Base-by-base conservation (phyloP, 2,113 vertebrate genomes). In the Psettodes erumei region DNA sequence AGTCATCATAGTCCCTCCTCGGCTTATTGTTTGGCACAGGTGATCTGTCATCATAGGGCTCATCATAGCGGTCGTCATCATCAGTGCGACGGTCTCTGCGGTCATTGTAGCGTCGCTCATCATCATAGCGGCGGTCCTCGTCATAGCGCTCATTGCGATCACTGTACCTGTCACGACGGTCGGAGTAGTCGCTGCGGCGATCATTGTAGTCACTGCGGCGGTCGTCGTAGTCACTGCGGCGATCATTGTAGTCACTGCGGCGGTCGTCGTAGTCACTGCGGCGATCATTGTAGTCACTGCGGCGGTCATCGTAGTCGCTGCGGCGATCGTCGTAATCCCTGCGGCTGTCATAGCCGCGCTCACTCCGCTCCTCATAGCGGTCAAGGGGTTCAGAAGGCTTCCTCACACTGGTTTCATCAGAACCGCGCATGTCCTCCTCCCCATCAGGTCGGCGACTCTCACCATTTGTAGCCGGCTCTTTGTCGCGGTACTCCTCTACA, bases 21-120 rank as follows among this genome's bases (percentile, higher is more conserved):
- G 71, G 88, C 43, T 92, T 94, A 62, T 74, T 84, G 30, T 62
- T 23, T 1, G 92, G 90, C 25, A 87, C n/a, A 0, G 88, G 81
- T 6, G 92, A 84, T 71, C 71, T 87, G n/a, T 77, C 73, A 27
- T 90, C 69, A 5, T 81, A 35, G 35, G 75, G 71, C 27, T 86
- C 87, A n/a, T 91, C 86, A 6, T 91, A 73, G n/a, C 61, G 81
- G 55, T 79, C 40, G 5, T 85, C 60, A 1, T 82, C 63, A 27
- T 83, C 50, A 1, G 65, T 33, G 13, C 54, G 66, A 6, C 70
- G 56, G 3, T 79, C 87, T 33, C 68, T 25, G 13, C 55, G 55
- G 12, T 83, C 86, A 37, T 77, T 62, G 18, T 75, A 67, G 45
- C 62, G 63, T 1, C 67, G 55, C 0, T 84, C 66, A 7, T 79